These are phyloP conservation scores for Drosophila parvula DNA, from an alignment of 1,140 invertebrate genomes.

Conservation along the genomic window DNA sequence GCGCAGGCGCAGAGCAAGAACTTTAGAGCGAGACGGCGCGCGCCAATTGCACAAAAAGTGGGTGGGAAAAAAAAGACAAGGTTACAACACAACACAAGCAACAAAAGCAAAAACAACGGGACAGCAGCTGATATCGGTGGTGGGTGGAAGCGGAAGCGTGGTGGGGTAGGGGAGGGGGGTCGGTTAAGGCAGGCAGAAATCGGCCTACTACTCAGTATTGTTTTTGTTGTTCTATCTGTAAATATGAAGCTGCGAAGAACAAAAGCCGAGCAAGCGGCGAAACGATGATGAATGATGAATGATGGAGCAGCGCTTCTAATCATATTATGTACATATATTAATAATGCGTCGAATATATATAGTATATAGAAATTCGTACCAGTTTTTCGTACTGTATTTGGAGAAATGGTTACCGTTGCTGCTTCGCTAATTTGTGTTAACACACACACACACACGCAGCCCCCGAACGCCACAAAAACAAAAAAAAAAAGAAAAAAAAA, in stretches of 20 bases:
- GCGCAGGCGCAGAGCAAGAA: slow-evolving; percentile 49
- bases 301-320: slow-evolving; percentile 43
- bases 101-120: background rate
- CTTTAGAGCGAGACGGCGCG: slow-evolving; percentile 30
- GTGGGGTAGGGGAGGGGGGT: slow-evolving; percentile 7
- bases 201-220: slow-evolving; percentile 42
- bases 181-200: too few species aligned
- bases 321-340: slow-evolving; percentile 20
- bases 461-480: slow-evolving; percentile 23
- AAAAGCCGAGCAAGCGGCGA: slow-evolving; percentile 10
- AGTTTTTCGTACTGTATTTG: slow-evolving; percentile 30
- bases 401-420: slow-evolving; percentile 49
- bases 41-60: slow-evolving; percentile 42
- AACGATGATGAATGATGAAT: slow-evolving; percentile 38
- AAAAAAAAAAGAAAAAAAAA: slow-evolving; percentile 26
- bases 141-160: slow-evolving; percentile 38
- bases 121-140: slow-evolving; percentile 60
- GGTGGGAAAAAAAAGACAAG: slow-evolving; percentile 64
- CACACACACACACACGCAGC: slow-evolving; percentile 8
- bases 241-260: slow-evolving; percentile 39
- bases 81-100: slow-evolving; percentile 61
- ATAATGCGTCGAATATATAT: slow-evolving; percentile 38
- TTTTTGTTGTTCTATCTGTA: slow-evolving; percentile 26
- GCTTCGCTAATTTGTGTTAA: slow-evolving; percentile 43
- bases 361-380: slow-evolving; percentile 26